These are phyloP conservation scores for Taenioides sp. DNA, from an alignment of 2,797 vertebrate species.

Conservation along the genomic window DNA sequence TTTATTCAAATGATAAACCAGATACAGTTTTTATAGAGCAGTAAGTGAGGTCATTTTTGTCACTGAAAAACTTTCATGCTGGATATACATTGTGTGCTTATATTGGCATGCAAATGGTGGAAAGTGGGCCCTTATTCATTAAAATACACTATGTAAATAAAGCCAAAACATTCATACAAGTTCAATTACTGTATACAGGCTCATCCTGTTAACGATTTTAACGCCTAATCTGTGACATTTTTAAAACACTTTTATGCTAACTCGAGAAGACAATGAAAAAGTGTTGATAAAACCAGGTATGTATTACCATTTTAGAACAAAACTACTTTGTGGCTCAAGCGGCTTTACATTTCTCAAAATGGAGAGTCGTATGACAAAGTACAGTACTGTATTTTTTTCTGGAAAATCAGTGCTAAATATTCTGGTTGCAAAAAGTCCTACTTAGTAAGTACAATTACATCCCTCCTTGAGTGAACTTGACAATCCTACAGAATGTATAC, in stretches of 20 bases:
- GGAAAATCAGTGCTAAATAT: constrained; percentile 11
- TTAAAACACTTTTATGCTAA: not conserved
- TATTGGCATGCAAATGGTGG: constrained; percentile 73
- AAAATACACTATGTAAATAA: constrained; percentile 36
- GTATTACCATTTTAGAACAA: constrained; percentile 26
- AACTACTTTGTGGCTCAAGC: constrained; percentile 9
- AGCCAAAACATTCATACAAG: constrained; percentile 16
- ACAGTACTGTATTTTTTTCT: constrained; percentile 9
- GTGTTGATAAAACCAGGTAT: constrained; percentile 16
- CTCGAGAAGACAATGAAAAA: not conserved
- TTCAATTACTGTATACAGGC: constrained; percentile 62
- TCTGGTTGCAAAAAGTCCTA: constrained; percentile 2
- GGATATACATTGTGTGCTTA: constrained; percentile 56
- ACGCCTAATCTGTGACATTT: not conserved
- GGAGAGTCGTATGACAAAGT: constrained; percentile 8
- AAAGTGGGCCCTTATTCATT: constrained; percentile 36
- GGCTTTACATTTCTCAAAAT: not conserved
- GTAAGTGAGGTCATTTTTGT: constrained; percentile 50
- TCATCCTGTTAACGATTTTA: constrained; percentile 37
- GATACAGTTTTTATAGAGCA: constrained; percentile 74
- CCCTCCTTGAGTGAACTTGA: constrained; percentile 33
- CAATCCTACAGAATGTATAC: constrained; percentile 48
- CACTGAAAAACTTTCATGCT: constrained; percentile 60
- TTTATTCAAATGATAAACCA: constrained; percentile 79
- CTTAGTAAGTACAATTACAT: constrained; percentile 18